These are phyloP conservation scores for Phenganax subtilis DNA, from an alignment of 92 coral and sea anemone species.

Conservation along the genomic window DNA sequence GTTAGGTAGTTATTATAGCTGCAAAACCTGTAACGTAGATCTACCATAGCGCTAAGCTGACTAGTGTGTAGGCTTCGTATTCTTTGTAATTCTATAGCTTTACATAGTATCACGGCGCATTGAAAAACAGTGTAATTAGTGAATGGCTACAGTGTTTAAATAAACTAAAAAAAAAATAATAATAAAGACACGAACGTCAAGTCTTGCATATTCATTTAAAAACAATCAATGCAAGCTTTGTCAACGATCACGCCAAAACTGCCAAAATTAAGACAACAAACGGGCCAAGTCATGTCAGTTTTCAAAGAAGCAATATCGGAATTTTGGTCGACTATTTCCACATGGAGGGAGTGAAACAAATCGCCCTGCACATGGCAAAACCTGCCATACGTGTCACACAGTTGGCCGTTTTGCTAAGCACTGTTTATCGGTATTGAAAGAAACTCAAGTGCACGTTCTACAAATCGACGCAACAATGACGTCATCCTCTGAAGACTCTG, in stretches of 20 bases:
- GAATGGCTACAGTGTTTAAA: no score
- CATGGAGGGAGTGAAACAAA: constrained; percentile 27
- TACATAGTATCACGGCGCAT: no score
- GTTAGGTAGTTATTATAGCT: no score
- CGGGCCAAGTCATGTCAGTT: no score
- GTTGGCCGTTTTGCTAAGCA: neutral
- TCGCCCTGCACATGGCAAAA: constrained; percentile 36
- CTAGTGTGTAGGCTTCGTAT: no score
- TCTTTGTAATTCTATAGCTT: no score
- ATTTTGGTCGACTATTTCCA: constrained; percentile 40
- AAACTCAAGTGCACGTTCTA: constrained; percentile 6
- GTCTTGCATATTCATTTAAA: neutral
- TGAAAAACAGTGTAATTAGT: no score
- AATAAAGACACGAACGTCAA: neutral
- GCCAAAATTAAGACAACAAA: no score
- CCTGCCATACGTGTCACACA: constrained; percentile 13
- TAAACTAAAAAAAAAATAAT: no score
- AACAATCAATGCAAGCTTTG: neutral
- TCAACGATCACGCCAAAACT: no score
- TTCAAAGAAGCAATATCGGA: neutral
- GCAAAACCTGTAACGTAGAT: no score
- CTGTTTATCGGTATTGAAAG: neutral
- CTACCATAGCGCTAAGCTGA: no score
- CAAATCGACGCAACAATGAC: neutral
- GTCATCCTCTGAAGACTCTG: constrained; percentile 11